A percentile compares a stretch with the other conserved stretches of the same genome.
Conservation (phyloP, 2,888 invertebrate species). For the Lapara coniferarum region DNA sequence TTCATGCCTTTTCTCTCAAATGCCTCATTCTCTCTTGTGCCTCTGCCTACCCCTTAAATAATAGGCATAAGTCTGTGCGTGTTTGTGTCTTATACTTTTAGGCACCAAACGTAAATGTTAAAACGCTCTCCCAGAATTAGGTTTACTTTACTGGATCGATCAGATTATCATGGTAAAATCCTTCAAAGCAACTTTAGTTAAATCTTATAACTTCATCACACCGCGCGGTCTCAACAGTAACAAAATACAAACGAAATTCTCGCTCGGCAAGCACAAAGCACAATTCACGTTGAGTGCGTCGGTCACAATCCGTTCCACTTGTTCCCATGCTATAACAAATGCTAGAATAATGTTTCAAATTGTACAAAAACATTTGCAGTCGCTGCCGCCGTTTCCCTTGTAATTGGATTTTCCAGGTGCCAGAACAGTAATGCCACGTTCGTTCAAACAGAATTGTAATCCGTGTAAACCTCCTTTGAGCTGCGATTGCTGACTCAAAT, state of each 20-base stretch:
- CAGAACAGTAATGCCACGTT: background rate
- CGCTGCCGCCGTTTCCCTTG: background rate
- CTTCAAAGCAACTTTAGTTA: background rate
- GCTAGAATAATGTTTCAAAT: conserved; percentile 36
- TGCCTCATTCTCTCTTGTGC: no score
- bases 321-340: conserved; percentile 43
- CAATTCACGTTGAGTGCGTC: conserved; percentile 49
- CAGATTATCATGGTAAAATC: no score
- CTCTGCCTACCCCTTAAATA: no score
- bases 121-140: no score
- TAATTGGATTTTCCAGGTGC: conserved; percentile 19
- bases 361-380: conserved; percentile 1
- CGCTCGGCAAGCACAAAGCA: conserved; percentile 31
- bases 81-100: no score
- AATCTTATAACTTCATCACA: background rate
- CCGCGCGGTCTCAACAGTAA: background rate
- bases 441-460: background rate
- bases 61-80: no score
- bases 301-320: conserved; percentile 48
- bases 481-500: background rate
- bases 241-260: conserved; percentile 13
- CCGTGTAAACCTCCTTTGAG: background rate
- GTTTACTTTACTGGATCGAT: no score
- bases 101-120: no score
- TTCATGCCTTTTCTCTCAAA: no score